phyloP scores from a whole-genome alignment of 2,113 vertebrate species.

The Pithys albifrons region DNA sequence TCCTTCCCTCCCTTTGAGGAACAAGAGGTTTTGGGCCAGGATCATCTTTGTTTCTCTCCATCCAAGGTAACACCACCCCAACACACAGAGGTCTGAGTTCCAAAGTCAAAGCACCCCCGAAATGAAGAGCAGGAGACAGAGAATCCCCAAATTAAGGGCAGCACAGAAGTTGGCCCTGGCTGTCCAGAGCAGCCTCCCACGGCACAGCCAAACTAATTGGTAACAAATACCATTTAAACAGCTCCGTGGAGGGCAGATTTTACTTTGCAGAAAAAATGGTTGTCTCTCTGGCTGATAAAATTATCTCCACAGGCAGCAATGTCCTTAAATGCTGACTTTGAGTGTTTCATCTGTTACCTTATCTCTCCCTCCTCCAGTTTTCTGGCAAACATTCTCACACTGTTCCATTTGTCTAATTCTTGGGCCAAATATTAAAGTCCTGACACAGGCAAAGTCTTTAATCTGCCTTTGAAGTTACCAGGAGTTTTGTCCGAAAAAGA shows the following conservation, averaged over 20 bases:
- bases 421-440: conserved; percentile 1
- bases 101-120: not conserved
- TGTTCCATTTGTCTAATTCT: conserved; percentile 34
- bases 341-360: conserved; percentile 36
- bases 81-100: not conserved
- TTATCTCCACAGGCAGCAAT: conserved; percentile 40
- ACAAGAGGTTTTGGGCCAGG: not conserved
- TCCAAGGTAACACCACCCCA: not conserved
- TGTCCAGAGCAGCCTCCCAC: not conserved
- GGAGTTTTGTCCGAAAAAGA: not conserved
- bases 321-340: conserved; percentile 48
- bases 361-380: conserved; percentile 19
- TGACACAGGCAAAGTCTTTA: conserved; percentile 47
- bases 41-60: not conserved
- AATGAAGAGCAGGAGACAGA: not conserved
- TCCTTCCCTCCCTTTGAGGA: not conserved
- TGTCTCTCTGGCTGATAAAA: conserved; percentile 19
- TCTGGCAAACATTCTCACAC: not conserved
- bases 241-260: not conserved
- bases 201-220: not conserved
- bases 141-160: not conserved
- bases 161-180: not conserved
- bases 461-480: conserved; percentile 22
- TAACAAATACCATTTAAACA: not conserved
- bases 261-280: not conserved